Conservation (phyloP, 2,797 vertebrate genomes). For the Coracias cyanogaster region DNA sequence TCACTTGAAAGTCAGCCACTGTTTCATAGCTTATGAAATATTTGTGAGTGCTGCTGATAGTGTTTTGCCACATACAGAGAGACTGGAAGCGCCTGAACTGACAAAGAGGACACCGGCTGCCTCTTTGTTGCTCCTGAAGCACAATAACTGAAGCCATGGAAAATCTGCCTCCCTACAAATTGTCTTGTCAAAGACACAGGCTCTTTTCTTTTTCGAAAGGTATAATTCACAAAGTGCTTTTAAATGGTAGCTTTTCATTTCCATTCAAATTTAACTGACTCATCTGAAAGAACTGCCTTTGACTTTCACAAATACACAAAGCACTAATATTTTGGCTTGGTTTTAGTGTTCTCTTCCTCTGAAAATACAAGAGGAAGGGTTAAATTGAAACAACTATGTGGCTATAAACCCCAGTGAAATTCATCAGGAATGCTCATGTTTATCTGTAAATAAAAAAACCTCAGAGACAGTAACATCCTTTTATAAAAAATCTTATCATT, state of each 20-base stretch:
- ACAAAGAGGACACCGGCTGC: background rate
- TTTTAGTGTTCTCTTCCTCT: conserved; percentile 18
- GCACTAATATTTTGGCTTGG: conserved; percentile 2
- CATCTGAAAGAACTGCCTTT: background rate
- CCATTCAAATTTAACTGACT: conserved; percentile 11
- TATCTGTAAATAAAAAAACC: background rate
- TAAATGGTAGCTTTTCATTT: conserved; percentile 35
- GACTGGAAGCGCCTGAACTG: conserved; percentile 3
- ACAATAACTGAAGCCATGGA: conserved; percentile 10
- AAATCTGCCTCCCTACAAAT: conserved; percentile 40
- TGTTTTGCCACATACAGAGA: conserved; percentile 7
- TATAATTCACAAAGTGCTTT: conserved; percentile 18
- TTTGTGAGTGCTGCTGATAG: conserved; percentile 12
- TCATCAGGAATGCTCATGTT: background rate
- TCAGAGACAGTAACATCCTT: background rate
- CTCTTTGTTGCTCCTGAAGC: conserved; percentile 31
- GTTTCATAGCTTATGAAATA: conserved; percentile 26
- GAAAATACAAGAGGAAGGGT: conserved; percentile 35
- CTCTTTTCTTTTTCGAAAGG: background rate
- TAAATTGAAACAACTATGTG: background rate
- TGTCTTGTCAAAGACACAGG: conserved; percentile 17
- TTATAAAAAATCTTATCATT: background rate
- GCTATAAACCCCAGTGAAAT: background rate
- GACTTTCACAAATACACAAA: background rate
- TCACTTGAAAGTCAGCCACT: background rate